phyloP scores from a whole-genome alignment of 2,113 vertebrate species.

The Bucco capensis region DNA sequence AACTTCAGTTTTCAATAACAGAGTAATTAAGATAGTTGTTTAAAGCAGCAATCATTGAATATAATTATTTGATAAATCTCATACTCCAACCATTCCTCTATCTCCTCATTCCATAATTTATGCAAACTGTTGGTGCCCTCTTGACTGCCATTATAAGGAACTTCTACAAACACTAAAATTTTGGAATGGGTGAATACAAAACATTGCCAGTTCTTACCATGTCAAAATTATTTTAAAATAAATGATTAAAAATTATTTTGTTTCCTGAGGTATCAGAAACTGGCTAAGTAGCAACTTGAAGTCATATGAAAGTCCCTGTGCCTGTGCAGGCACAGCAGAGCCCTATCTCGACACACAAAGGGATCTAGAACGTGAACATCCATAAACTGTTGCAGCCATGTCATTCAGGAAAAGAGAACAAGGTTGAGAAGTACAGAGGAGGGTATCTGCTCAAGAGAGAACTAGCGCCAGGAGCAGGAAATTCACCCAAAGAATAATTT shows the following conservation, averaged over 20 bases:
- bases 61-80: not conserved
- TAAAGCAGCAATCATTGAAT: not conserved
- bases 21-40: not conserved
- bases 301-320: not conserved
- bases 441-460: not conserved
- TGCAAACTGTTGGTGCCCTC: not conserved
- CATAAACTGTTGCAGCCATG: not conserved
- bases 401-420: not conserved
- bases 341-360: not conserved
- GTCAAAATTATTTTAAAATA: not conserved
- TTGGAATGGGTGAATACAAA: not conserved
- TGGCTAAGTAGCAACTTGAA: not conserved
- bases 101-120: not conserved
- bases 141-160: not conserved
- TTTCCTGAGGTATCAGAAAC: not conserved
- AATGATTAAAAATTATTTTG: not conserved
- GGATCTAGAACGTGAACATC: not conserved
- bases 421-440: not conserved
- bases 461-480: not conserved
- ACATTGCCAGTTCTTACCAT: not conserved
- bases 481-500: not conserved
- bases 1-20: not conserved
- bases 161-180: not conserved
- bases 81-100: not conserved
- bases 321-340: fast-evolving